Conservation (phyloP, 2,888 invertebrate species). For the Itoplectis maculator region DNA sequence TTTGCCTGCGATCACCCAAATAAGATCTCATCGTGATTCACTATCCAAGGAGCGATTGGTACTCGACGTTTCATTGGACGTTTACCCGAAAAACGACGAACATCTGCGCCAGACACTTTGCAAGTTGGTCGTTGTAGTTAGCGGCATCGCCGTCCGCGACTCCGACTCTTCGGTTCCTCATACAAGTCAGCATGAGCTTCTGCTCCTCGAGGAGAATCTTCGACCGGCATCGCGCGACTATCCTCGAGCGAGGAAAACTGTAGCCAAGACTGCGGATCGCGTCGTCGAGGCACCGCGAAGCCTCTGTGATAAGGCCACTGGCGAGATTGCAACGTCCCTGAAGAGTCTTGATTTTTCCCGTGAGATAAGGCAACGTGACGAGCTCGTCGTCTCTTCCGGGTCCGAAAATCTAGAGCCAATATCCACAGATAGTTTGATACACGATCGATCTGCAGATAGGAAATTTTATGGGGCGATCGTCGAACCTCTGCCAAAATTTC, state of each 20-base stretch:
- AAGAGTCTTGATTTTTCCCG: constrained; percentile 84
- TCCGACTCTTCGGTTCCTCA: constrained; percentile 74
- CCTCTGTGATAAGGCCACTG: constrained; percentile 83
- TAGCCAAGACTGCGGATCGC: constrained; percentile 84
- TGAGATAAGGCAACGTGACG: constrained; percentile 79
- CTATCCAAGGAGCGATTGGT: constrained; percentile 4
- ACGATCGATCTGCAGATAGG: background rate
- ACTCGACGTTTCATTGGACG: constrained; percentile 6
- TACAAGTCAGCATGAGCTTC: constrained; percentile 78
- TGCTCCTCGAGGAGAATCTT: constrained; percentile 78
- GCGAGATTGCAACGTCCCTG: constrained; percentile 84
- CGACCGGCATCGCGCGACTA: constrained; percentile 76
- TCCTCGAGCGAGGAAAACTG: constrained; percentile 81
- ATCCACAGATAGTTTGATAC: constrained; percentile 7
- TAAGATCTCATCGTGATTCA: background rate
- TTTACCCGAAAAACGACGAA: constrained; percentile 83
- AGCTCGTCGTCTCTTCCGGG: constrained; percentile 76
- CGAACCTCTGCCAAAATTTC: constrained; percentile 74
- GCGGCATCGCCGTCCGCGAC: constrained; percentile 80
- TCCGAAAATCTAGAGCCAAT: constrained; percentile 71
- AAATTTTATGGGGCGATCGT: background rate
- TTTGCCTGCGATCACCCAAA: constrained; percentile 73
- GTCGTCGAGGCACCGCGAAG: constrained; percentile 79
- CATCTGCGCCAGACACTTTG: constrained; percentile 84
- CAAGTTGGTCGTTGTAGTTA: constrained; percentile 84